Evolutionary conservation across 2,888 invertebrate species (phyloP), one percentile per base, ranked within the genome.

Genomic region (Drosophila nr. perissopoda): DNA sequence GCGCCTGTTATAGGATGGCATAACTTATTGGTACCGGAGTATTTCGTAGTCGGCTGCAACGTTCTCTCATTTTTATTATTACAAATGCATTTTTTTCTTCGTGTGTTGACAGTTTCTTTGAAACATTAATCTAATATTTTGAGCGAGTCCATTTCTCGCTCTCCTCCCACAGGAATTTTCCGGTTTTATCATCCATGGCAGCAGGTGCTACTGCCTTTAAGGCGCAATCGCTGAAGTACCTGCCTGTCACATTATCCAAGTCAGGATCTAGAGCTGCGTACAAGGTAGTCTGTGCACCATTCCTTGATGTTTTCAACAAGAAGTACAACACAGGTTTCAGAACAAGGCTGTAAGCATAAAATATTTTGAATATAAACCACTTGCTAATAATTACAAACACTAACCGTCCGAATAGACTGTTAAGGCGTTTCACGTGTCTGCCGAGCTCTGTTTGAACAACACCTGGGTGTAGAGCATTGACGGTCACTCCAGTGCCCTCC

Each of bases 381-480:
- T 2, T 13, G 13, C 2, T 10, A 36, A 31, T 4, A 3, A 31
- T 5, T 2, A 4, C 0, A 27, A 11, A 8, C n/a, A 68, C 67
- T 16, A 33, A 91, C 91, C 71, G 79, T 5, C 83, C 89, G 53
- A 91, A 78, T 33, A 83, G 81, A 94, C 94, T 84, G 94, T 95
- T 91, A 70, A 94, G 94, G 82, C 95, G 94, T 21, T 94, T 93
- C 95, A 97, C 95, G 93, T 98, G 96, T 2, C 97, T 95, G 31
- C 95, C 95, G 48, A 98, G 94, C 78, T 96, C 94, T 0, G 98
- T 97, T 92, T 96, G 95, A 0, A 97, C 96, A 67, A 97, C 94
- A 7, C 98, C 98, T 0, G 99, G 99, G 94, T 98, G 97, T 16
- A 98, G 95, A 0, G 96, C 95, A 91, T 97, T 96, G 25, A 96